Evolutionary conservation across 2,888 invertebrate species (phyloP), one percentile per base, ranked within the genome.

Genomic region (Hypolimnas misippus): DNA sequence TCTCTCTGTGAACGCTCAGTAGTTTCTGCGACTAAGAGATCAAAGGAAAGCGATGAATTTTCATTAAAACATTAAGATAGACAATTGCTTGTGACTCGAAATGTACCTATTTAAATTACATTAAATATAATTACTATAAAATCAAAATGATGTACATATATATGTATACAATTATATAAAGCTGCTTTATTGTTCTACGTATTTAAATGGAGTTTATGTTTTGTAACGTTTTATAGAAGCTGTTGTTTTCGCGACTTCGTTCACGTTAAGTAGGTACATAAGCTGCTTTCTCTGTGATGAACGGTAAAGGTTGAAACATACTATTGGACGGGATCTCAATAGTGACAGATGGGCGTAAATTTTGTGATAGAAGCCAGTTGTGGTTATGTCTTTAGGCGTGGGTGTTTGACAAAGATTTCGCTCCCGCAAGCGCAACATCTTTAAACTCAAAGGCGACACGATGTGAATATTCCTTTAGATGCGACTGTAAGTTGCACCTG

Each of bases 21-120:
- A 56, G 54, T 51, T 51, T 56, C 55, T 54, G 50, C 29, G 40
- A 40, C 42, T 46, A 46, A 50, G 31, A 40, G 61, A 61, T 50
- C 56, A 61, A 55, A 61, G 50, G 31, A 42, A 25, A 33, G 35
- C 21, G 21, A 59, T 59, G 59, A 59, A 59, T 59, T 59, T 53
- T 59, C 52, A 61, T 55, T 55, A 55, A 40, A 55, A 42, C 54
- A 38, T 55, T 46, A 55, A 55, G 5, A 19, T 40, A 61, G 49
- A 46, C 55, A 50, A 55, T 61, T 44, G 59, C 42, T 53, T 10
- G 21, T 21, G 8, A 12, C 21, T 42, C 21, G 29, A 40, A 25
- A 59, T 35, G 4, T 21, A 42, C 17, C 7, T 44, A 21, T 44
- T 21, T 44, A 44, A 44, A 12, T 44, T 44, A 38, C 12, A 38